Conservation (phyloP, 2,888 invertebrate species). For the Selenia dentaria region DNA sequence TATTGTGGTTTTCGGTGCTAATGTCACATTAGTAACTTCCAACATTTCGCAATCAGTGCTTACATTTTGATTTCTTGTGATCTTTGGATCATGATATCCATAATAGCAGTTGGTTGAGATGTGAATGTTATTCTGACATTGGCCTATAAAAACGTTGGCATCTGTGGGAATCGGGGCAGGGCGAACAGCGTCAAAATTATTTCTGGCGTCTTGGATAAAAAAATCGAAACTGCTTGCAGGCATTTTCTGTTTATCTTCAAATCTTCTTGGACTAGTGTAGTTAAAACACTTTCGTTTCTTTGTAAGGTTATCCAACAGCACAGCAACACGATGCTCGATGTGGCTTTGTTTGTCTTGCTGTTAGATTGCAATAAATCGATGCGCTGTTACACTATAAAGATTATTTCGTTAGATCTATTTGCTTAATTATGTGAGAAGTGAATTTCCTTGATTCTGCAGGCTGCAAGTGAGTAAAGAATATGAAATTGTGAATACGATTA, state of each 20-base stretch:
- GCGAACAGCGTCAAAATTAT: slow-evolving; percentile 75
- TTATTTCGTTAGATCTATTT: too few relatives aligned
- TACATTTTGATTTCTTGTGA: slow-evolving; percentile 43
- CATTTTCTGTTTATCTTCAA: slow-evolving; percentile 59
- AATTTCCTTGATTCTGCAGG: too few relatives aligned
- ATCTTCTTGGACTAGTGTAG: too few relatives aligned
- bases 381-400: too few relatives aligned
- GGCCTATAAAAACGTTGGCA: slow-evolving; percentile 64
- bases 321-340: too few relatives aligned
- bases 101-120: slow-evolving; percentile 82
- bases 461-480: too few relatives aligned
- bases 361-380: too few relatives aligned
- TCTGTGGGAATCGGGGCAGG: slow-evolving; percentile 70
- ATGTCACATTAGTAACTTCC: slow-evolving; percentile 47
- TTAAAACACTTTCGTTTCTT: too few relatives aligned
- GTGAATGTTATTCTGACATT: slow-evolving; percentile 69
- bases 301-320: neutral
- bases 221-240: slow-evolving; percentile 71
- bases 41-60: slow-evolving; percentile 73
- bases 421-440: too few relatives aligned
- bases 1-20: slow-evolving; percentile 43
- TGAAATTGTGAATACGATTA: too few relatives aligned
- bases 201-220: slow-evolving; percentile 73
- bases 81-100: slow-evolving; percentile 72
- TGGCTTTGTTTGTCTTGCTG: too few relatives aligned